Percentiles rank a stretch among this genome's conserved stretches.
Evolutionary conservation across 2,113 vertebrate genomes (phyloP).

Genomic region (Oncorhynchus kisutch): DNA sequence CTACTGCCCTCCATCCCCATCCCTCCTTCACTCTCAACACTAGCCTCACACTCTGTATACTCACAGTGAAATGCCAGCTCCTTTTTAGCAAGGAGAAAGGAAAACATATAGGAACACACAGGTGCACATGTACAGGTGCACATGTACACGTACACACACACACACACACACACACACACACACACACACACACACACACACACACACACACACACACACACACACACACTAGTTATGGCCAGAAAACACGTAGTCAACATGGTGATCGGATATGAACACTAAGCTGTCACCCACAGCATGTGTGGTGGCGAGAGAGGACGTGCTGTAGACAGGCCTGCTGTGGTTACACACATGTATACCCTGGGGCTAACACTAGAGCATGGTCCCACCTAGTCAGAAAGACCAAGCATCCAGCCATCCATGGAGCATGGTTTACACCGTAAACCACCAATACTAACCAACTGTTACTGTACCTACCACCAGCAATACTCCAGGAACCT

Average conservation of each 20-base stretch:
- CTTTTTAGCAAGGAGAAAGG: no score
- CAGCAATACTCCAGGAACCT: conserved; percentile 16
- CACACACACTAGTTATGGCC: conserved; percentile 6
- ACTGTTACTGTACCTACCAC: neutral
- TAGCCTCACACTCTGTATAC: conserved; percentile 20
- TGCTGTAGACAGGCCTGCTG: neutral
- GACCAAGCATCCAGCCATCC: neutral
- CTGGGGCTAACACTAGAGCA: neutral
- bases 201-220: conserved; percentile 3
- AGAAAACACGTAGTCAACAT: neutral
- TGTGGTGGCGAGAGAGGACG: conserved; percentile 1
- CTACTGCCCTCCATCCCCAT: no score
- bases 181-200: neutral
- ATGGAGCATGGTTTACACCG: neutral
- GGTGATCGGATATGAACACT: neutral
- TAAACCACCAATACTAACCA: neutral
- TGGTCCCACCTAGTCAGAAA: neutral
- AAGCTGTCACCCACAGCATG: neutral
- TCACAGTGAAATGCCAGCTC: neutral
- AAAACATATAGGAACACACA: neutral
- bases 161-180: neutral
- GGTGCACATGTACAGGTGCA: conserved; percentile 1
- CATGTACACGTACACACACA: neutral
- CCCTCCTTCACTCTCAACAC: neutral
- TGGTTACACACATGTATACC: neutral